Evolutionary conservation across 2,888 invertebrate species (phyloP).

Genomic region (Arctia plantaginis): DNA sequence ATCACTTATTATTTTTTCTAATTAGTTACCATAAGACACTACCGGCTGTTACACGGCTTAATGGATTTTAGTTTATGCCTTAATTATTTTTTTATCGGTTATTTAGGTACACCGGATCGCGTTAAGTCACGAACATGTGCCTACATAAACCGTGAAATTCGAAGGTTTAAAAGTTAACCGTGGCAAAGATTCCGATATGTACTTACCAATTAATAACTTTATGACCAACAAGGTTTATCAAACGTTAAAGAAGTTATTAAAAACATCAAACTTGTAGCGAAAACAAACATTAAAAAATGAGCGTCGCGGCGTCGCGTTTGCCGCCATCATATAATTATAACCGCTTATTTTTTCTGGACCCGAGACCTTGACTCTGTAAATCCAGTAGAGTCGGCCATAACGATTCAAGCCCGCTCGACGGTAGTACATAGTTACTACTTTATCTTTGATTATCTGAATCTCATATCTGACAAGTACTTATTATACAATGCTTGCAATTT

Average conservation of each 20-base stretch:
- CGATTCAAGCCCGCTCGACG: constrained; percentile 25
- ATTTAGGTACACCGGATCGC: not conserved
- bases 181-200: not conserved
- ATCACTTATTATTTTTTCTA: no score
- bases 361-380: constrained; percentile 37
- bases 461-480: constrained; percentile 31
- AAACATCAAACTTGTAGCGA: not conserved
- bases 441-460: constrained; percentile 42
- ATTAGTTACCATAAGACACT: no score
- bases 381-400: constrained; percentile 36
- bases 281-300: not conserved
- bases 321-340: no score
- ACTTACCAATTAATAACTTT: not conserved
- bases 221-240: not conserved
- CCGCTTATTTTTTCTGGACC: constrained; percentile 43
- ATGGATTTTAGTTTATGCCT: not conserved
- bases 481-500: constrained; percentile 51
- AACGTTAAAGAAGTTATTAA: not conserved
- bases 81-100: not conserved
- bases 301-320: not conserved
- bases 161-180: not conserved
- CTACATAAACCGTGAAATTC: not conserved
- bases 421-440: constrained; percentile 35
- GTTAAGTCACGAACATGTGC: not conserved
- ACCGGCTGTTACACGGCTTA: no score